A percentile compares a stretch with the other conserved stretches of the same genome.
Conservation (phyloP, 2,888 invertebrate species). For the Tetranychus truncatus region DNA sequence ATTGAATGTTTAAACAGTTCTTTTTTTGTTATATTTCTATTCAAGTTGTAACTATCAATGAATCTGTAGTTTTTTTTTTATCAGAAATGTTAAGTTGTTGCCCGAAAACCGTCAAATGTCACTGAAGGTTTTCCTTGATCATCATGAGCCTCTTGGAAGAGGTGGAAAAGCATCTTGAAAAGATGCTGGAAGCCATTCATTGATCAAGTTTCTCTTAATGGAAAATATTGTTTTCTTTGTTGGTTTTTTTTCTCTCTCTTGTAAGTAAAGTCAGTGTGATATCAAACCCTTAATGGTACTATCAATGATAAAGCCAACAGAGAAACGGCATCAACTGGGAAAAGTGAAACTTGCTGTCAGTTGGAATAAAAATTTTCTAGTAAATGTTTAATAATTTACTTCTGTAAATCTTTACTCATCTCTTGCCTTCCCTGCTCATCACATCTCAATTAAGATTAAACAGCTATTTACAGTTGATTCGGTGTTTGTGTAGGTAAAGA, state of each 20-base stretch:
- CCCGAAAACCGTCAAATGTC: too few relatives aligned
- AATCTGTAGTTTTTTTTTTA: too few relatives aligned
- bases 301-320: not conserved
- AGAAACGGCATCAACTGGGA: not conserved
- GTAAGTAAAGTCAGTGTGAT: not conserved
- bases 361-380: not conserved
- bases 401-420: not conserved
- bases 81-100: too few relatives aligned
- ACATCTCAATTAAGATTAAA: not conserved
- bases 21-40: too few relatives aligned
- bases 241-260: not conserved
- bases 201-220: not conserved
- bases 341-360: not conserved
- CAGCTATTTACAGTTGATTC: not conserved
- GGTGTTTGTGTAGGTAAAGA: too few relatives aligned
- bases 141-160: too few relatives aligned
- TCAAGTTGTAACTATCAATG: too few relatives aligned
- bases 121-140: too few relatives aligned
- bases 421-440: not conserved
- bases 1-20: too few relatives aligned
- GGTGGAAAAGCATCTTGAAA: not conserved
- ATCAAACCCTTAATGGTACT: not conserved
- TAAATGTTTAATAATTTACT: too few relatives aligned
- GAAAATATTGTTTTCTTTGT: not conserved
- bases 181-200: not conserved